Evolutionary conservation across 2,888 invertebrate genomes (phyloP).

Genomic region (Xestia xanthographa): DNA sequence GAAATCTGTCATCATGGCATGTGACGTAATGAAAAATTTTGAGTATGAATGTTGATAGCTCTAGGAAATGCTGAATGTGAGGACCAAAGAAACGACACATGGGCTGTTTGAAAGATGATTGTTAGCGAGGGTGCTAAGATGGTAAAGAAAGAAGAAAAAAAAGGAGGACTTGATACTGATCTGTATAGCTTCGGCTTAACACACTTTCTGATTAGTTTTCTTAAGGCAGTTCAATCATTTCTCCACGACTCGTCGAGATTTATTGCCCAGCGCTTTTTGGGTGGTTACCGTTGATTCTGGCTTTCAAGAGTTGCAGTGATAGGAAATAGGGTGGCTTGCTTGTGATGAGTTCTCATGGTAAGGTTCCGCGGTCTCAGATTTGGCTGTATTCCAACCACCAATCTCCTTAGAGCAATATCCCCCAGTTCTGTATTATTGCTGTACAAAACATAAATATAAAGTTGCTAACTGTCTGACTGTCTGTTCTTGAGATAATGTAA

Average conservation of each 20-base stretch:
- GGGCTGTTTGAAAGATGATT: background rate
- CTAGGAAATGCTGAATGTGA: too few species aligned
- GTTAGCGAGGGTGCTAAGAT: background rate
- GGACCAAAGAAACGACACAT: background rate
- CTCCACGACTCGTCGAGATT: background rate
- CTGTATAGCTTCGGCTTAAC: too few species aligned
- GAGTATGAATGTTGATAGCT: background rate
- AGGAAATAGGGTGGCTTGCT: background rate
- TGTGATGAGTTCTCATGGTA: slow-evolving; percentile 51
- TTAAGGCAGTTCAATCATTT: background rate
- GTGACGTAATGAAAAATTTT: background rate
- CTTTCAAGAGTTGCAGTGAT: background rate
- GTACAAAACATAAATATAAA: slow-evolving; percentile 74
- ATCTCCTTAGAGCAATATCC: slow-evolving; percentile 77
- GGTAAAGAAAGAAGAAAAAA: background rate
- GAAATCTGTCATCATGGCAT: background rate
- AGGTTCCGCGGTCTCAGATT: slow-evolving; percentile 68
- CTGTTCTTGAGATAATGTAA: slow-evolving; percentile 58
- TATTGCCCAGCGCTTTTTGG: too few species aligned
- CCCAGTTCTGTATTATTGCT: slow-evolving; percentile 69
- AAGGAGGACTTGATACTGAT: background rate
- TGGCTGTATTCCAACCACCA: slow-evolving; percentile 79
- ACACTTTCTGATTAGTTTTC: too few species aligned
- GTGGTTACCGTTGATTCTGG: background rate
- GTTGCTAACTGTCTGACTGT: slow-evolving; percentile 69